Evolutionary conservation across 2,888 invertebrate species (phyloP).

Genomic region (Drosophila anomalata): DNA sequence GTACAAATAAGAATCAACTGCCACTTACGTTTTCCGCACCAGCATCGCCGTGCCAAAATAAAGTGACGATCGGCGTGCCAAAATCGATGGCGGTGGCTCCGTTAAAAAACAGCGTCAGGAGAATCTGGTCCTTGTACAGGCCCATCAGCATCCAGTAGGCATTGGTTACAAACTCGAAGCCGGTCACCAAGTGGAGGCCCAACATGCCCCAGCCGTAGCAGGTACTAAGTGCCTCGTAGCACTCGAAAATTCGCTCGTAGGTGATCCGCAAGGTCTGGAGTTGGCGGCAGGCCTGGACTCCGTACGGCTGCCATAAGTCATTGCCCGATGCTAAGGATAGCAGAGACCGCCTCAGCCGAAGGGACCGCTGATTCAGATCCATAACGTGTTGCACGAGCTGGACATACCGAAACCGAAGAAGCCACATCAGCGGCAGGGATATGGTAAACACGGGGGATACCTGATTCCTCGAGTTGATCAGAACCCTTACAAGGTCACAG

Average conservation of each 20-base stretch:
- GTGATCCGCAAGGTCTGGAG: conserved; percentile 69
- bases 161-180: conserved; percentile 80
- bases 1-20: too few relatives aligned
- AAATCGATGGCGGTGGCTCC: conserved; percentile 55
- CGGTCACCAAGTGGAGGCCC: conserved; percentile 71
- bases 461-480: conserved; percentile 34
- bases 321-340: conserved; percentile 60
- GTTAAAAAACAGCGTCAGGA: conserved; percentile 59
- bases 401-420: conserved; percentile 71
- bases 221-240: conserved; percentile 72
- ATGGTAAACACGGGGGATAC: conserved; percentile 53
- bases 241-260: conserved; percentile 77
- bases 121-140: conserved; percentile 12
- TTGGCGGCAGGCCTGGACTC: conserved; percentile 56
- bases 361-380: conserved; percentile 57
- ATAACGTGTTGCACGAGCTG: conserved; percentile 69
- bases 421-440: conserved; percentile 59
- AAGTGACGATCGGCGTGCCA: conserved; percentile 54
- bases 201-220: conserved; percentile 82
- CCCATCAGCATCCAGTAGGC: conserved; percentile 77
- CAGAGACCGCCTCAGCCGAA: conserved; percentile 52
- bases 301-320: conserved; percentile 69
- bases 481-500: conserved; percentile 52
- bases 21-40: conserved; percentile 73
- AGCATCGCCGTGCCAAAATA: conserved; percentile 71